Conservation (phyloP, 2,888 invertebrate species). For the Chironomus riparius region DNA sequence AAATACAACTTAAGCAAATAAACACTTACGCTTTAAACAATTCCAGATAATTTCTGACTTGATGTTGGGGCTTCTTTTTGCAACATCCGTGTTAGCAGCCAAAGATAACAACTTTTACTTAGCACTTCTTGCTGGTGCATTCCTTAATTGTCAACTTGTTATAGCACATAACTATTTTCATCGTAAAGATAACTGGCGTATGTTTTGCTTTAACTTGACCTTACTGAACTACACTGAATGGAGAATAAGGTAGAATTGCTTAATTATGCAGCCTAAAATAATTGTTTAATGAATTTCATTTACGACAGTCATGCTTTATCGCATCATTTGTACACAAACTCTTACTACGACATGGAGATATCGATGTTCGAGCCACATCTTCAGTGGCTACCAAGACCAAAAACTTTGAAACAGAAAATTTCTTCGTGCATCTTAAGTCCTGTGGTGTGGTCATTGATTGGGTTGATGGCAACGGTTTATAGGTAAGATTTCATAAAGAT, state of each 20-base stretch:
- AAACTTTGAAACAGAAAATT: slow-evolving; percentile 44
- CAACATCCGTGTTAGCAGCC: slow-evolving; percentile 39
- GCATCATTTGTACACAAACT: slow-evolving; percentile 72
- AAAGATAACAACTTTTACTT: slow-evolving; percentile 36
- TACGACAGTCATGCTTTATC: slow-evolving; percentile 54
- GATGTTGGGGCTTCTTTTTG: slow-evolving; percentile 38
- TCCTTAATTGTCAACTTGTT: slow-evolving; percentile 45
- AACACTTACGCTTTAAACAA: not conserved
- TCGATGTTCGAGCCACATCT: slow-evolving; percentile 58
- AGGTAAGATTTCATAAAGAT: slow-evolving; percentile 35
- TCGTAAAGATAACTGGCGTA: slow-evolving; percentile 63
- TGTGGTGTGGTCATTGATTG: slow-evolving; percentile 35
- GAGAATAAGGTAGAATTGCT: not conserved
- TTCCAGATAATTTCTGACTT: slow-evolving; percentile 39
- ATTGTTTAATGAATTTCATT: slow-evolving; percentile 31
- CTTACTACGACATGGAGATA: slow-evolving; percentile 63
- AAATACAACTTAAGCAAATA: not conserved
- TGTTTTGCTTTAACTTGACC: slow-evolving; percentile 65
- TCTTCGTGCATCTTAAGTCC: slow-evolving; percentile 48
- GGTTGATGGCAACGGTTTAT: slow-evolving; percentile 34
- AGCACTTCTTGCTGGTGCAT: slow-evolving; percentile 45
- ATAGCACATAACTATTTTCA: slow-evolving; percentile 71
- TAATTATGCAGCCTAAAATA: not conserved
- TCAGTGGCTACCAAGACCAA: slow-evolving; percentile 51
- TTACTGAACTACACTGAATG: slow-evolving; percentile 43